These are phyloP conservation scores for Bovichtus variegatus DNA, from an alignment of 2,797 vertebrate species.

Conservation along the genomic window DNA sequence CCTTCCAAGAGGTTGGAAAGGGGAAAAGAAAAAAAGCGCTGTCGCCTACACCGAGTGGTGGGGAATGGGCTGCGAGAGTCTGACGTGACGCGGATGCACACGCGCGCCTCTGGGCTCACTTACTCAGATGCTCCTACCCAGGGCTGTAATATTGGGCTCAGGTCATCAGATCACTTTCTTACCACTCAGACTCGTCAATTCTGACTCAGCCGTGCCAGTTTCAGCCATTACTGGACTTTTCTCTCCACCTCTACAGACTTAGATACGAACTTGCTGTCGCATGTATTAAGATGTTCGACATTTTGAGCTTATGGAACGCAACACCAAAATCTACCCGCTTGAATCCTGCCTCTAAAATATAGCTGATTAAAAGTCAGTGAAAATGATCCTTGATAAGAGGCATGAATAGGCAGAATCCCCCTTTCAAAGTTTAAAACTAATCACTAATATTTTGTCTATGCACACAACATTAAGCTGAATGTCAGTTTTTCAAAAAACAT, in stretches of 20 bases:
- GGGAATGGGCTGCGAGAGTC: slow-evolving; percentile 24
- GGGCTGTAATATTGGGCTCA: not conserved
- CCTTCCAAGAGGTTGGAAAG: slow-evolving; percentile 17
- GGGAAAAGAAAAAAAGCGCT: slow-evolving; percentile 10
- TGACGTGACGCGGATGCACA: slow-evolving; percentile 19
- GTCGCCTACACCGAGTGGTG: slow-evolving; percentile 20
- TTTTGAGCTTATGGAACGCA: not conserved
- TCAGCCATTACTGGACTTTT: not conserved
- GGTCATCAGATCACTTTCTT: not conserved
- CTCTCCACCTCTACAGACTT: no score
- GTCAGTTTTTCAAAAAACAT: no score
- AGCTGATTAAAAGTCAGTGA: not conserved
- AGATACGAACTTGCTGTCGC: not conserved
- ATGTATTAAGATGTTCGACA: not conserved
- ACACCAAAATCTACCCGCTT: not conserved
- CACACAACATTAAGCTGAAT: not conserved
- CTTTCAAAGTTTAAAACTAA: not conserved
- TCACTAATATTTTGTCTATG: not conserved
- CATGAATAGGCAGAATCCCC: not conserved
- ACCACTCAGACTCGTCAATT: not conserved
- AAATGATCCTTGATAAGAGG: not conserved
- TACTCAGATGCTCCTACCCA: slow-evolving; percentile 1
- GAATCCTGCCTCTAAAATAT: slow-evolving; percentile 6
- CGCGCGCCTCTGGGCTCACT: not conserved
- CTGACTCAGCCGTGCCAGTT: not conserved